A percentile compares a stretch with the other conserved stretches of the same genome.
Conservation (phyloP, 2,113 vertebrate species). For the Pluvialis apricaria region DNA sequence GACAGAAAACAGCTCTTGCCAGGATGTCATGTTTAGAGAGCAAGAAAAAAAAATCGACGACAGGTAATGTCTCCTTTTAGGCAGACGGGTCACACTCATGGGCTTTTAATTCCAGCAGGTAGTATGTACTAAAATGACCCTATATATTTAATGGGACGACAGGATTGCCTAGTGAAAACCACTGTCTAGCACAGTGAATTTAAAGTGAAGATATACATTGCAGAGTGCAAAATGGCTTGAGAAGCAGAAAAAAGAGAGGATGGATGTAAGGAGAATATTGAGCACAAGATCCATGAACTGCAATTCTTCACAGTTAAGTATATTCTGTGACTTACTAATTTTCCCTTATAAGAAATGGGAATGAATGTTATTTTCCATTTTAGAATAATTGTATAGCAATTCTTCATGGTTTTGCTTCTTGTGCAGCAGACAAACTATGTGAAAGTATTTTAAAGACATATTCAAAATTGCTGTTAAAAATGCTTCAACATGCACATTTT, state of each 20-base stretch:
- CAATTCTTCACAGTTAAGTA: conserved; percentile 54
- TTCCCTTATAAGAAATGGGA: conserved; percentile 42
- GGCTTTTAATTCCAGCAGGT: neutral
- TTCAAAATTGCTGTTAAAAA: conserved; percentile 29
- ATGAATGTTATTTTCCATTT: conserved; percentile 35
- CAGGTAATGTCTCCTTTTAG: neutral
- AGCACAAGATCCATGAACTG: conserved; percentile 55
- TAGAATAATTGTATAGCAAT: conserved; percentile 2
- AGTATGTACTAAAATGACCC: neutral
- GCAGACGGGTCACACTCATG: neutral
- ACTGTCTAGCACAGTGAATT: neutral
- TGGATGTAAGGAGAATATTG: conserved; percentile 15
- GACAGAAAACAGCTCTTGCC: neutral
- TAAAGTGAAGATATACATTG: neutral
- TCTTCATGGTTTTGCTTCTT: conserved; percentile 23
- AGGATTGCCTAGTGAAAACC: neutral
- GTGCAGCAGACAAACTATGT: neutral
- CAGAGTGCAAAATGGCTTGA: neutral
- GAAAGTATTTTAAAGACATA: neutral
- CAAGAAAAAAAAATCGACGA: neutral
- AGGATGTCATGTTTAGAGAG: neutral
- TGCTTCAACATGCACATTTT: conserved; percentile 15
- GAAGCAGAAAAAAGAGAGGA: conserved; percentile 19
- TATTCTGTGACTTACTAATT: conserved; percentile 34
- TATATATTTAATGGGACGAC: neutral